Percentiles rank a stretch among this genome's conserved stretches.
Conservation (phyloP, 1,140 invertebrate species). For the Gryllus bimaculatus region DNA sequence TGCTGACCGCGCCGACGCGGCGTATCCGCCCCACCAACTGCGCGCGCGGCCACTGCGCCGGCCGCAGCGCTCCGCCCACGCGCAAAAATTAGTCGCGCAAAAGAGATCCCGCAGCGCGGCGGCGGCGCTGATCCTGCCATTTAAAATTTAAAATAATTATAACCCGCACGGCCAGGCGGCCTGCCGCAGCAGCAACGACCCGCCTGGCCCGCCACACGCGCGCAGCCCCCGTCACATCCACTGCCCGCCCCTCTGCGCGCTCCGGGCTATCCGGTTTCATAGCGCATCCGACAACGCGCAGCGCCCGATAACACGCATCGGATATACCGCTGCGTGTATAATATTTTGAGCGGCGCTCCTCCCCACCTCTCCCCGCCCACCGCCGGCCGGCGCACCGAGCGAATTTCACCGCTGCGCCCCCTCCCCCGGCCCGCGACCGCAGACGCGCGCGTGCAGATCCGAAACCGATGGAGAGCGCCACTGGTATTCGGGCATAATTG, state of each 20-base stretch:
- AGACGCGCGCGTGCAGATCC: background rate
- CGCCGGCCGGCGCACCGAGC: background rate
- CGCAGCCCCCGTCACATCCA: too few species aligned
- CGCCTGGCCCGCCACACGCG: conserved; percentile 34
- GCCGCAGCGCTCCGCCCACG: conserved; percentile 74
- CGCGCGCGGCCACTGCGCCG: conserved; percentile 62
- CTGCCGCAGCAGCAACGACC: conserved; percentile 37
- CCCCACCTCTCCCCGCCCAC: too few species aligned
- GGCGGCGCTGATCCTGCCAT: conserved; percentile 61
- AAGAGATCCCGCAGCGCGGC: conserved; percentile 78
- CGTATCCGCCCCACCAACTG: conserved; percentile 79
- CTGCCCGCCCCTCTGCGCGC: too few species aligned
- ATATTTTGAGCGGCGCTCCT: background rate
- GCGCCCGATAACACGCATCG: too few species aligned
- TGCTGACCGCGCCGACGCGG: conserved; percentile 52
- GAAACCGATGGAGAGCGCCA: background rate
- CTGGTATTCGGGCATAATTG: conserved; percentile 3
- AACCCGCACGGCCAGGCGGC: conserved; percentile 28
- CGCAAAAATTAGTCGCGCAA: conserved; percentile 30
- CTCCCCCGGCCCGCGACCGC: background rate
- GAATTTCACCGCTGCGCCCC: background rate
- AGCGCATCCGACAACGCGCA: conserved; percentile 18
- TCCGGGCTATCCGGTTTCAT: conserved; percentile 34
- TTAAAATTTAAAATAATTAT: conserved; percentile 6
- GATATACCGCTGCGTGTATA: background rate